A percentile compares a stretch with the other conserved stretches of the same genome.
phyloP scores from a whole-genome alignment of 2,113 vertebrate species.

The Mus pahari region DNA sequence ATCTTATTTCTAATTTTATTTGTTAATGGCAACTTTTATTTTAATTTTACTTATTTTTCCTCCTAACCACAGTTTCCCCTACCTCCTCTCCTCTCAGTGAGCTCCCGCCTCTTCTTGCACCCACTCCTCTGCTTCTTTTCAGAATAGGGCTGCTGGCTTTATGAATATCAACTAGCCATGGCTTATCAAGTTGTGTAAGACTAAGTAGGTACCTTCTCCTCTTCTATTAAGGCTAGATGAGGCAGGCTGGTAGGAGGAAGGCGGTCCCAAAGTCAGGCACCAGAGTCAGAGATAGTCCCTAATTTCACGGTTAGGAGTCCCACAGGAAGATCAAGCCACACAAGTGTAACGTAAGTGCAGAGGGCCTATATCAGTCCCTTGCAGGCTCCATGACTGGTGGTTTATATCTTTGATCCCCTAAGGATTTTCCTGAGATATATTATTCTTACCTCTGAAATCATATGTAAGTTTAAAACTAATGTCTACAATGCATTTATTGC shows the following conservation, averaged over 20 bases:
- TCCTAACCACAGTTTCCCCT: not conserved
- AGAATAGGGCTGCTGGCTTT: not conserved
- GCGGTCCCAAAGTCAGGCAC: not conserved
- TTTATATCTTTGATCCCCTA: too few relatives aligned
- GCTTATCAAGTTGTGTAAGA: not conserved
- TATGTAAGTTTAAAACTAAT: not conserved
- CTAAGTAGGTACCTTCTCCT: not conserved
- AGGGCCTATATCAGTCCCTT: not conserved
- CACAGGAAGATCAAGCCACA: not conserved
- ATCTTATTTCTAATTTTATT: not conserved
- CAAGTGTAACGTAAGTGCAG: not conserved
- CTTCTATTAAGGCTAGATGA: not conserved
- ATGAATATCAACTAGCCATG: not conserved
- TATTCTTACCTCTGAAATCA: not conserved
- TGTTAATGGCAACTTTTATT: not conserved
- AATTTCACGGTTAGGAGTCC: not conserved
- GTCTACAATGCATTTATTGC: not conserved
- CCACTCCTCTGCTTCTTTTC: not conserved
- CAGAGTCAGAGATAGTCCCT: not conserved
- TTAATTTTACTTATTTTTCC: not conserved
- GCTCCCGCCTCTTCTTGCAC: not conserved
- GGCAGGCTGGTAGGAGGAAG: not conserved
- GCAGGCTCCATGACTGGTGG: too few relatives aligned
- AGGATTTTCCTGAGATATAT: not conserved
- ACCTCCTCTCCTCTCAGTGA: not conserved